Evolutionary conservation across 2,888 invertebrate genomes (phyloP).

Genomic region (Mythimna loreyi): DNA sequence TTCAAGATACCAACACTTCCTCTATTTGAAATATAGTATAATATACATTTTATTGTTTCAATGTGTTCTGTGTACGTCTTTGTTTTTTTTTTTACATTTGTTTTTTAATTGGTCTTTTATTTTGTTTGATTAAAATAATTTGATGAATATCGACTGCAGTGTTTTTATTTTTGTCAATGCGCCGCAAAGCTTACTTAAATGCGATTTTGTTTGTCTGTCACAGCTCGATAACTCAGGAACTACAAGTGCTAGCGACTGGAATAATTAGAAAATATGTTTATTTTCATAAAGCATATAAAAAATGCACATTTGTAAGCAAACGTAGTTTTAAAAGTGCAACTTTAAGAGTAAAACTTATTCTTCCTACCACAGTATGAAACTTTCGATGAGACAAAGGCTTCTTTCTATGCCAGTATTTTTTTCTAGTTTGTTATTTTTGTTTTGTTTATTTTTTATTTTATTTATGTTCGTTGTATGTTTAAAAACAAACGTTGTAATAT

Average conservation of each 20-base stretch:
- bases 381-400: not conserved
- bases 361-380: not conserved
- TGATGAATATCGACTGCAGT: not conserved
- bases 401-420: not conserved
- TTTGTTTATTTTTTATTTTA: not conserved
- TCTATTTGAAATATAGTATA: slow-evolving; percentile 40
- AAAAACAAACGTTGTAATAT: not conserved
- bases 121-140: not conserved
- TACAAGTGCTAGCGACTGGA: not conserved
- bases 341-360: not conserved
- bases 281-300: too few relatives aligned
- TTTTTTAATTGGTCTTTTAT: not conserved
- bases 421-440: not conserved
- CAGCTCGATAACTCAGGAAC: not conserved
- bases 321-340: not conserved
- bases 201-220: not conserved
- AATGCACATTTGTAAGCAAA: not conserved
- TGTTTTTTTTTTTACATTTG: not conserved
- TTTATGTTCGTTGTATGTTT: not conserved
- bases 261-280: not conserved
- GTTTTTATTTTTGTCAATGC: not conserved
- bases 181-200: not conserved
- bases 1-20: slow-evolving; percentile 26
- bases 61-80: slow-evolving; percentile 1
- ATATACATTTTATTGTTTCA: not conserved